Base-by-base conservation (phyloP, 2,888 invertebrate species). In the Formica aserva region DNA sequence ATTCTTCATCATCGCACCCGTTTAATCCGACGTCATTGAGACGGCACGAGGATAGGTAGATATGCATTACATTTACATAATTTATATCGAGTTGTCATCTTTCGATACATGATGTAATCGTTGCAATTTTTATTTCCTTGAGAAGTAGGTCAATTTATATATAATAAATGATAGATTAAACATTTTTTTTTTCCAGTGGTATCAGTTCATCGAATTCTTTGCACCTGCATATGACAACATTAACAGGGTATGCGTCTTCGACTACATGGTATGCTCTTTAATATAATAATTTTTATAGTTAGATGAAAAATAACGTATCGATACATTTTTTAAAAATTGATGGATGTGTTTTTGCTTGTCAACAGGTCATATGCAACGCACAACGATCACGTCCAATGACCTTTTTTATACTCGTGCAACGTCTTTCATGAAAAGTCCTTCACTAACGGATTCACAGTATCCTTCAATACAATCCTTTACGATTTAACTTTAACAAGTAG, bases 1-100 rank as follows among this genome's bases (percentile, higher is more conserved):
- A 85, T 85, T 71, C 88, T 92, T 84, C 91, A 91, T 87, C 93
- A 92, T 85, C 93, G 92, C 55, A 87, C 91, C 71, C 93, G 91
- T 66, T 82, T 93, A 62, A 93, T 93, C 82, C 91, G 93, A 88
- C 93, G 93, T 65, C 91, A 91, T 83, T 91, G 86, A 90, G 85
- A 26, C 26, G 35, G n/a, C 77, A 67, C 60, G 35, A 72, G 13
- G 38, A 62, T 26, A 57, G 57, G 77, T 77, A 41, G 15, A 57
- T 1, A 57, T 69, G 4, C 8, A 26, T n/a, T 29, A 48, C 3
- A 26, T 75, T 60, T 74, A 60, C 1, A 29, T 32, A 13, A 32
- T 18, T 15, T 29, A 26, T 60, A 13, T 18, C 15, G 32, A 62
- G 15, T 32, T 32, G 3, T 62, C 15, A 9, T 32, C 18, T 32